phyloP scores from a whole-genome alignment of 2,113 vertebrate species.

The Thamnophis sirtalis region DNA sequence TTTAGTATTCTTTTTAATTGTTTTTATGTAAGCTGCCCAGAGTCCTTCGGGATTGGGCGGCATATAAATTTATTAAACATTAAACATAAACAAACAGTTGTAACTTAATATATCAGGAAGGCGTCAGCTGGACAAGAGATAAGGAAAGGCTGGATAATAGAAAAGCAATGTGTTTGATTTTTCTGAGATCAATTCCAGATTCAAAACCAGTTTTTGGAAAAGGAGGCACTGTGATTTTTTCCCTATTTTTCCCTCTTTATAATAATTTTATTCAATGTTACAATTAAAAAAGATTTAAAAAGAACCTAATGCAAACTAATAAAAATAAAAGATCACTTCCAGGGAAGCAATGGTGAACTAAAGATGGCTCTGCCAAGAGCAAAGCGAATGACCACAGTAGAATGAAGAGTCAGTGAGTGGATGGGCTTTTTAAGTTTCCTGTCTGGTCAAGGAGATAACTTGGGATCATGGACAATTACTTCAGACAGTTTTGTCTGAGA shows the following conservation, averaged over 20 bases:
- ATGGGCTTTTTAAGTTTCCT: background rate
- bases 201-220: background rate
- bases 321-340: background rate
- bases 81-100: no score
- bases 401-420: background rate
- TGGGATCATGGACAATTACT: background rate
- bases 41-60: no score
- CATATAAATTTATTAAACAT: no score
- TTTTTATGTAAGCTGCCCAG: no score
- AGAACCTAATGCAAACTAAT: background rate
- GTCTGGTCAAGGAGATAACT: background rate
- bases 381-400: background rate
- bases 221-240: background rate
- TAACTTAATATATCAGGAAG: background rate
- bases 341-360: background rate
- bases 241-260: background rate
- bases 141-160: background rate
- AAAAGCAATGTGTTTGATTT: background rate
- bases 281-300: background rate
- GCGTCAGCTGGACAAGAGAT: background rate
- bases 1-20: no score
- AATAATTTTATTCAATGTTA: background rate
- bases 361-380: background rate
- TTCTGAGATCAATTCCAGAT: background rate
- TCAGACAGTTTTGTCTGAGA: background rate